A percentile compares a stretch with the other conserved stretches of the same genome.
Conservation (phyloP, 2,113 vertebrate species). For the Collichthys lucidus region DNA sequence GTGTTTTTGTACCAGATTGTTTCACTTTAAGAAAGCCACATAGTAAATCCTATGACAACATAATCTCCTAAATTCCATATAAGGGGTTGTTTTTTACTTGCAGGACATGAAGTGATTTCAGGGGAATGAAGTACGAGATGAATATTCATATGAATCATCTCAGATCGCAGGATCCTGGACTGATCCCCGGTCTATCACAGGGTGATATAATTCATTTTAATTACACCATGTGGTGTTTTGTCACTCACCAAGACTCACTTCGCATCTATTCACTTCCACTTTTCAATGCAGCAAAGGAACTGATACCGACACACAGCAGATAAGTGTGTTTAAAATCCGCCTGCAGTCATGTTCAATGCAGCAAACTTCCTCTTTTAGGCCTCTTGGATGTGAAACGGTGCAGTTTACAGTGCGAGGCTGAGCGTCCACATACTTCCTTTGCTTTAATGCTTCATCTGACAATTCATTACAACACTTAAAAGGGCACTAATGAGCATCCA, state of each 20-base stretch:
- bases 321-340: constrained; percentile 1
- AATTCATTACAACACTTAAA: constrained; percentile 67
- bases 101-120: constrained; percentile 19
- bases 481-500: constrained; percentile 74
- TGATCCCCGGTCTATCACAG: neutral
- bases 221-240: neutral
- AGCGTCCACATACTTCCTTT: neutral
- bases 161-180: neutral
- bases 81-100: constrained; percentile 20
- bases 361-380: constrained; percentile 1
- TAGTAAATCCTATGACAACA: neutral
- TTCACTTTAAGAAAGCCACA: no score
- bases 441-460: constrained; percentile 40
- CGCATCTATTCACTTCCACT: no score
- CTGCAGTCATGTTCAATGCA: neutral
- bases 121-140: neutral
- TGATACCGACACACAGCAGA: neutral
- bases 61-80: neutral
- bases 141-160: constrained; percentile 18
- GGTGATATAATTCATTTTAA: neutral
- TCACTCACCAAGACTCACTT: neutral
- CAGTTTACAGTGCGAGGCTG: neutral
- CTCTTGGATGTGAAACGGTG: constrained; percentile 8
- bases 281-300: no score
- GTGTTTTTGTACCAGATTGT: neutral